Evolutionary conservation across 2,888 invertebrate species (phyloP), one percentile per base, ranked within the genome.

Genomic region (Harpagoxenus sublaevis): DNA sequence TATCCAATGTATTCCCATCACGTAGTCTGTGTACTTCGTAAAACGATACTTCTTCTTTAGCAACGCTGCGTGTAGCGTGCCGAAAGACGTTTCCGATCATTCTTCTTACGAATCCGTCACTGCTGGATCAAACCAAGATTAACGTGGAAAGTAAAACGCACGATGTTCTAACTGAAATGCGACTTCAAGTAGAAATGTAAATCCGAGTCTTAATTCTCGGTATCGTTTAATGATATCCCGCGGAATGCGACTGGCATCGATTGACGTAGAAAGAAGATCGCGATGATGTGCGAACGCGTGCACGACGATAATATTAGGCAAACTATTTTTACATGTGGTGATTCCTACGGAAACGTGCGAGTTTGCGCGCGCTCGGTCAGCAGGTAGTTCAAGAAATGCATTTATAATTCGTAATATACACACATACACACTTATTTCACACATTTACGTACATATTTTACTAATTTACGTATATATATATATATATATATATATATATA

Each of bases 271-370:
- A 31, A 45, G 48, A 45, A 18, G 28, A 28, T 70, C 39, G 42
- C 35, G 55, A 60, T 60, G 28, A 39, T 55, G n/a, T 31, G 51
- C 39, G 39, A 12, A 48, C 45, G 68, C 55, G 79, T 62, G 53
- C 65, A 79, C 45, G 51, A 70, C 55, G 84, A 83, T 63, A 75
- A 90, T 84, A 86, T 89, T 87, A 87, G 85, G 75, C 74, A 39
- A 86, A 90, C 84, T 90, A 90, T 90, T 90, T 90, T 90, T 90
- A 87, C 90, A 90, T 88, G 84, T 71, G 77, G 84, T 78, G 74
- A 84, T 86, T 88, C 68, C 89, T 88, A 63, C 84, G 84, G 65
- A 86, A 73, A 57, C 31, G 68, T 55, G 78, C 77, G 42, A 73
- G 63, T 53, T 45, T 60, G 83, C 66, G 77, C 83, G 63, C 82